Conservation (phyloP, 2,113 vertebrate species). For the Mus spicilegus region DNA sequence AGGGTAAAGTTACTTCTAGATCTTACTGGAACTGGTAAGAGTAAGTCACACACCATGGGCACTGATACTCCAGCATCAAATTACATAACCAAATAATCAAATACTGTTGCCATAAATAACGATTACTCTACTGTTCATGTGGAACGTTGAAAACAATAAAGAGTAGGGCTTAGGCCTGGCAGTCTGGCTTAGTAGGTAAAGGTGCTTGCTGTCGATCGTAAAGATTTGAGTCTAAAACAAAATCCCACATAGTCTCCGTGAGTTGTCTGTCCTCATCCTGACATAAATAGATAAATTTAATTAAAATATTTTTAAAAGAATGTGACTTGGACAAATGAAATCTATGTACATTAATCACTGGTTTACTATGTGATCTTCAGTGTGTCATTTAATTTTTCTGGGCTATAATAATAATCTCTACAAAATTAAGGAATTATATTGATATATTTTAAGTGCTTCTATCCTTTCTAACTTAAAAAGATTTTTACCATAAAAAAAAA, state of each 20-base stretch:
- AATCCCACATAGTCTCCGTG: background rate
- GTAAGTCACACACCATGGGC: background rate
- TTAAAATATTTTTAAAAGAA: background rate
- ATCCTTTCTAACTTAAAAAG: background rate
- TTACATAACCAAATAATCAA: too few species aligned
- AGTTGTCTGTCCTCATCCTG: background rate
- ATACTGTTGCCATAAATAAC: background rate
- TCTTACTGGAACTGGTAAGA: background rate
- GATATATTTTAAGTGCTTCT: constrained; percentile 9
- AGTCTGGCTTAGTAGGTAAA: background rate
- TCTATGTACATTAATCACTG: background rate
- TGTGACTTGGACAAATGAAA: background rate
- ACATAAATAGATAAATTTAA: background rate
- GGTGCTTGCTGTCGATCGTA: background rate
- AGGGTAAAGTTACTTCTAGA: background rate
- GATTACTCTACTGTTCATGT: background rate
- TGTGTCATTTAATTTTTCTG: background rate
- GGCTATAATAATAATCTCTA: background rate
- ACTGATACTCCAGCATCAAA: background rate
- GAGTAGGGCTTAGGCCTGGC: background rate
- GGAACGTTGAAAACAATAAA: background rate
- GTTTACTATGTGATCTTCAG: background rate
- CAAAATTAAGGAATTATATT: constrained; percentile 18
- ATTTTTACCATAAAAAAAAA: background rate
- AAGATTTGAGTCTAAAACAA: background rate